Evolutionary conservation across 2,888 invertebrate species (phyloP).

Genomic region (Podotricha telesiphe): DNA sequence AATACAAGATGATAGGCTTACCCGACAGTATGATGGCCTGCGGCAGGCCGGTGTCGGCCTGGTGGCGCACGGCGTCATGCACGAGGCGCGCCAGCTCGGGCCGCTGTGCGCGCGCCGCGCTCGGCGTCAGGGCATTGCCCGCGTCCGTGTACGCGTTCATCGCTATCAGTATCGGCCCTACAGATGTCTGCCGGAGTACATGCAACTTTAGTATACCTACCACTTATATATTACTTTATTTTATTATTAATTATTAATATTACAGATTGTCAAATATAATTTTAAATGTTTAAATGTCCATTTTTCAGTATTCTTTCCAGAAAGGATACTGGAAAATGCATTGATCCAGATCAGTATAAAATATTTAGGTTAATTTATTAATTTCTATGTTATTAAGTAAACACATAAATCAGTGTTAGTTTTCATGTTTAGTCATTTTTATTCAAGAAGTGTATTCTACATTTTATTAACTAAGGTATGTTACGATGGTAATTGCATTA

Average conservation of each 20-base stretch:
- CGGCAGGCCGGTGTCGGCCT: constrained; percentile 97
- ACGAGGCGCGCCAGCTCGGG: constrained; percentile 94
- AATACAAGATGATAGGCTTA: constrained; percentile 45
- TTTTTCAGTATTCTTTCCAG: neutral
- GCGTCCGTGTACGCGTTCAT: constrained; percentile 95
- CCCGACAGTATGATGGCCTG: constrained; percentile 97
- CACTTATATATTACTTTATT: neutral
- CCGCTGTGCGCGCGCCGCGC: constrained; percentile 89
- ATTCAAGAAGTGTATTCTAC: too few relatives aligned
- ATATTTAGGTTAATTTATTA: too few relatives aligned
- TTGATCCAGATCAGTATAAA: too few relatives aligned
- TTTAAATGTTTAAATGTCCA: neutral
- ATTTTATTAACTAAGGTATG: too few relatives aligned
- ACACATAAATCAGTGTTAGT: too few relatives aligned
- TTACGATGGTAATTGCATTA: neutral
- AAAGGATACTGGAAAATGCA: too few relatives aligned
- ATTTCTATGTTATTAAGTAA: too few relatives aligned
- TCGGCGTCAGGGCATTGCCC: constrained; percentile 93
- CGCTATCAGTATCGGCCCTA: constrained; percentile 95
- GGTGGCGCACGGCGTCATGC: constrained; percentile 95
- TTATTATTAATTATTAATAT: neutral
- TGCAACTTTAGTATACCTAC: neutral
- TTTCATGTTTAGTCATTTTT: too few relatives aligned
- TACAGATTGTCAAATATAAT: neutral
- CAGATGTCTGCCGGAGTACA: constrained; percentile 89